Percentiles rank a stretch among this genome's conserved stretches.
phyloP scores from a whole-genome alignment of 2,113 vertebrate genomes.

The Columbina picui region DNA sequence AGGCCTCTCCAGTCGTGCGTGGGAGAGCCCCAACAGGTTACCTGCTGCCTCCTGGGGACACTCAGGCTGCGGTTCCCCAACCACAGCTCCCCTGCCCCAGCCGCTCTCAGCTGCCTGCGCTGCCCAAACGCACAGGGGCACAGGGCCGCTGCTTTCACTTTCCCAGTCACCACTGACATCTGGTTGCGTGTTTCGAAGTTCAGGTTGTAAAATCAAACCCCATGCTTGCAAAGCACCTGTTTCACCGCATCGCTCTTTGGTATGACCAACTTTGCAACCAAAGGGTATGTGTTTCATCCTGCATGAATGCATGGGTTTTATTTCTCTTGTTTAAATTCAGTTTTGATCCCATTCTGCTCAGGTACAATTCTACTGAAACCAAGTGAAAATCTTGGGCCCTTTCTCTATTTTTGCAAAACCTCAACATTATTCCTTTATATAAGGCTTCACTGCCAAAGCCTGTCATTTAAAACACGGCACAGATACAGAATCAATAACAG shows the following conservation, averaged over 20 bases:
- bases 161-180: background rate
- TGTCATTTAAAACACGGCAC: background rate
- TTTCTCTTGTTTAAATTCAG: background rate
- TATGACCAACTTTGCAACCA: background rate
- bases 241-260: background rate
- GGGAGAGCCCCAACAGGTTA: slow-evolving; percentile 52
- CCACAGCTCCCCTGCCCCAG: background rate
- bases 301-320: background rate
- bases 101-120: background rate
- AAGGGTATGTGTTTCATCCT: background rate
- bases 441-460: background rate
- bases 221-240: background rate
- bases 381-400: background rate
- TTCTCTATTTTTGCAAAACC: background rate
- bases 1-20: rapidly evolving
- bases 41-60: background rate
- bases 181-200: background rate
- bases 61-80: rapidly evolving
- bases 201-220: background rate
- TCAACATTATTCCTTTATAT: background rate
- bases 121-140: background rate
- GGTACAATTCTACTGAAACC: background rate
- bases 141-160: background rate
- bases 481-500: background rate
- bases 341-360: background rate